Conservation (phyloP, 2,888 invertebrate species). For the Lasioglossum villosulum region DNA sequence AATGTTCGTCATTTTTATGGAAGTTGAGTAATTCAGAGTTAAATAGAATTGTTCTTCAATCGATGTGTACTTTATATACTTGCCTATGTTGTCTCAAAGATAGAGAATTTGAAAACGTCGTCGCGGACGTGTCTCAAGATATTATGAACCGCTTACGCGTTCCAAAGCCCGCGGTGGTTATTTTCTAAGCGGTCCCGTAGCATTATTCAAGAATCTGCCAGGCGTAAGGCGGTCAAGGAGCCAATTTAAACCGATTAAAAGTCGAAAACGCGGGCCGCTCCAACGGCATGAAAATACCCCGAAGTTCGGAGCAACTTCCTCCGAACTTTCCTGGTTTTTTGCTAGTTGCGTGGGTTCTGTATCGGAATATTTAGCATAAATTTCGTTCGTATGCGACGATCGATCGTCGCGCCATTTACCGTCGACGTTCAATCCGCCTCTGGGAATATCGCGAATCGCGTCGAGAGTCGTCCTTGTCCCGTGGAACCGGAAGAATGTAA, state of each 20-base stretch:
- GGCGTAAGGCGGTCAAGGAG: not conserved
- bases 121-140: not conserved
- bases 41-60: not conserved
- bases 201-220: not conserved
- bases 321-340: not conserved
- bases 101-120: no score
- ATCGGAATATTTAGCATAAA: constrained; percentile 20
- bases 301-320: not conserved
- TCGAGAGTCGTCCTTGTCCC: not conserved
- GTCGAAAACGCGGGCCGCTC: not conserved
- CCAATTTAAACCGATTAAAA: constrained; percentile 12
- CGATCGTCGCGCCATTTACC: not conserved
- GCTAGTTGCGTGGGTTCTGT: not conserved
- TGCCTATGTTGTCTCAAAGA: not conserved
- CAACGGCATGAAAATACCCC: not conserved
- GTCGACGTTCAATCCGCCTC: not conserved
- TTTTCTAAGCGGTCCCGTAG: not conserved
- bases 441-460: not conserved
- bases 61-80: not conserved
- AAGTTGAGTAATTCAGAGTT: not conserved
- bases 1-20: not conserved
- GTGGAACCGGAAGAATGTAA: not conserved
- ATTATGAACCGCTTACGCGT: not conserved
- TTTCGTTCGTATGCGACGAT: not conserved
- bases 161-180: not conserved